Conservation (phyloP, 2,888 invertebrate genomes). For the Podabrus alpinus region DNA sequence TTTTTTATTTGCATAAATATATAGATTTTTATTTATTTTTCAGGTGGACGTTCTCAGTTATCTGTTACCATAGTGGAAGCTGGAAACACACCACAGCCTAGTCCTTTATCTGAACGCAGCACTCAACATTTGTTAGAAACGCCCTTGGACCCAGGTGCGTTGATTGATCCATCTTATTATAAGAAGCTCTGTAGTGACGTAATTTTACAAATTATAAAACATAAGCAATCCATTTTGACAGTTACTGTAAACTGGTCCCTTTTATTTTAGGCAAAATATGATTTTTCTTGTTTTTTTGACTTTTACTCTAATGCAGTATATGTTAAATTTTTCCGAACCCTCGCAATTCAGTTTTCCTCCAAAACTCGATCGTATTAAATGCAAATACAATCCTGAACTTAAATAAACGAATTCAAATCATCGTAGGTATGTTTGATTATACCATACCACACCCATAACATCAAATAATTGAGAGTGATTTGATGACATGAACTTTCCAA, state of each 20-base stretch:
- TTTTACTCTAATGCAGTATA: too few relatives aligned
- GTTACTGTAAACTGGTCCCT: too few relatives aligned
- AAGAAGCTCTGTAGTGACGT: not conserved
- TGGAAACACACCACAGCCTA: constrained; percentile 49
- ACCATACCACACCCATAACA: not conserved
- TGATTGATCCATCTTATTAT: constrained; percentile 10
- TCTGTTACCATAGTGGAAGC: constrained; percentile 55
- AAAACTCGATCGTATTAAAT: too few relatives aligned
- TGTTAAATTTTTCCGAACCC: too few relatives aligned
- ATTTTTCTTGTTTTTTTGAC: too few relatives aligned
- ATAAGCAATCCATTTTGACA: not conserved
- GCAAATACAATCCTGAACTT: not conserved
- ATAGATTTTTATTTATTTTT: constrained; percentile 21
- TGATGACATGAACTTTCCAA: not conserved
- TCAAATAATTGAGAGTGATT: not conserved
- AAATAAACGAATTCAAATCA: not conserved
- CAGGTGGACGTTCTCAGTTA: constrained; percentile 51
- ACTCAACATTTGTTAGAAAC: constrained; percentile 53
- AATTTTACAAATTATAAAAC: not conserved
- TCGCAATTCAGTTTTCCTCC: too few relatives aligned
- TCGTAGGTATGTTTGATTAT: not conserved
- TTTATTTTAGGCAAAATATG: too few relatives aligned
- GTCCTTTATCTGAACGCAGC: constrained; percentile 52
- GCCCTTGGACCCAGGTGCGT: constrained; percentile 46
- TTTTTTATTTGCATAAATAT: not conserved